Evolutionary conservation across 2,113 vertebrate species (phyloP), one percentile per base, ranked within the genome.

Genomic region (Siphamia tubifer): DNA sequence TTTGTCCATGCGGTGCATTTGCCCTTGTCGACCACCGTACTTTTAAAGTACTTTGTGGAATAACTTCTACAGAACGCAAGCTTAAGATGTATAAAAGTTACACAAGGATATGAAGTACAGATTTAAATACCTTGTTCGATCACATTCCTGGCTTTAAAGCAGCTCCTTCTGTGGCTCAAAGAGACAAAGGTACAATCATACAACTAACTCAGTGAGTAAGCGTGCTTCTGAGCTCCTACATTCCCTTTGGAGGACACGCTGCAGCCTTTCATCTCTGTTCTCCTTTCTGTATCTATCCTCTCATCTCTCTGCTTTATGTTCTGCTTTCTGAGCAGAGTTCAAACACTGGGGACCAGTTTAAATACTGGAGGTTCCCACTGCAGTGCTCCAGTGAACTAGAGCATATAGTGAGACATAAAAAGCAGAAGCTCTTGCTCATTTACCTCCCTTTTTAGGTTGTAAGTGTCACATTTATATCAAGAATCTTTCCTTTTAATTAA

Each of bases 331-430:
- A 81, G 77, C 83, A 83, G 80, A 77, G 83, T 82, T 84, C 75
- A 74, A 83, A 81, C 90, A 79, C 85, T 68, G 75, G 92, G 88
- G 90, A 91, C 77, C 79, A 83, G 69, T 91, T 90, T 86, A 88
- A 82, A 85, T 68, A 64, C 70, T 66, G 78, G 78, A 80, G 83
- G 77, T 79, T 87, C 75, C 84, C 84, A 39, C 47, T 83, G 76
- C 71, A 77, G 55, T 31, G 74, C 85, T 74, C 63, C 70, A 68
- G 64, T 82, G 79, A 87, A 84, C 63, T 58, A 69, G 58, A 81
- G 75, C 74, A 38, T 65, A 65, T 38, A 79, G 79, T 68, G 43
- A 76, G 77, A 81, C 64, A 82, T 66, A 71, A 83, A 83, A 81
- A 64, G 48, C 61, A 48, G 36, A 20, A 31, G 27, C 10, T 34